A percentile compares a stretch with the other conserved stretches of the same genome.
Evolutionary conservation across 2,797 vertebrate species (phyloP).

Genomic region (Trachops cirrhosus): DNA sequence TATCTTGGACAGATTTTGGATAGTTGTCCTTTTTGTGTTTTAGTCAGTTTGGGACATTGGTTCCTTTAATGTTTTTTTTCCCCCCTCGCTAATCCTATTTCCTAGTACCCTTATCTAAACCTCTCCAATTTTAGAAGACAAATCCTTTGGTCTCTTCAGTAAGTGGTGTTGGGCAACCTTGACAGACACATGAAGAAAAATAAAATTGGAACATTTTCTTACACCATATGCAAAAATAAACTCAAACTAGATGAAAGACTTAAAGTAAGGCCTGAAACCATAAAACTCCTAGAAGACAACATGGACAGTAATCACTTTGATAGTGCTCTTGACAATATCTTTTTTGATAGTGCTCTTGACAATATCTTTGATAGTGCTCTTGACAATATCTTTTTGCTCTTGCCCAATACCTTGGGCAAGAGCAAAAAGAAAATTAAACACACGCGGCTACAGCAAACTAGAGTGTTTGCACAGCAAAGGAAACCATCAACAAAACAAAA

Average conservation of each 20-base stretch:
- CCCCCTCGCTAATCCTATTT: neutral
- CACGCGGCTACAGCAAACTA: neutral
- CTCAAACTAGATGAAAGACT: neutral
- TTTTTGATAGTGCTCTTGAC: neutral
- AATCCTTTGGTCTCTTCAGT: neutral
- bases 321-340: neutral
- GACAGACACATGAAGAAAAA: neutral
- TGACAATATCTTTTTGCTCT: neutral
- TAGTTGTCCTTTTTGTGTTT: neutral
- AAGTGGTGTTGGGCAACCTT: neutral
- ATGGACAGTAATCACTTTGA: neutral
- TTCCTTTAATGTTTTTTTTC: neutral
- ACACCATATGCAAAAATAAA: neutral
- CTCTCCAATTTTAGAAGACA: neutral
- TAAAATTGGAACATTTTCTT: neutral
- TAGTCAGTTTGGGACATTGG: neutral
- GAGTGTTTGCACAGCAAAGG: neutral
- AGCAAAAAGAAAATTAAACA: neutral
- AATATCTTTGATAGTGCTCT: neutral
- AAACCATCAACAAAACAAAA: neutral
- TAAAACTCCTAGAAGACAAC: neutral
- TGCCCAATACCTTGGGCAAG: neutral
- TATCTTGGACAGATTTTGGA: neutral
- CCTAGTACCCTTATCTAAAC: neutral
- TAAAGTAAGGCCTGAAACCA: neutral